Base-by-base conservation (phyloP, 2,888 invertebrate species). In the Prosopocoilus inquinatus region DNA sequence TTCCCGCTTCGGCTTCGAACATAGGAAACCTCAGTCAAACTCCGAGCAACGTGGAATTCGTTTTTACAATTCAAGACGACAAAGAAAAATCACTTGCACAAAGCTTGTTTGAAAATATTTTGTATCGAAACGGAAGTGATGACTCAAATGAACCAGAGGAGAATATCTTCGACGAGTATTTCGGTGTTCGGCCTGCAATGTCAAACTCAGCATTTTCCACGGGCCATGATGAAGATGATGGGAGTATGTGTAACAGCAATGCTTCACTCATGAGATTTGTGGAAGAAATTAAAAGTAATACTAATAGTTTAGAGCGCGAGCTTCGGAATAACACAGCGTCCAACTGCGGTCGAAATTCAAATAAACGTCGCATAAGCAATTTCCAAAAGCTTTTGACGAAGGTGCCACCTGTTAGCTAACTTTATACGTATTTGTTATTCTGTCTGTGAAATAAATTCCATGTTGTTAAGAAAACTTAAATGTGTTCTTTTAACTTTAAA, bases 181-280 rank as follows among this genome's bases (percentile, higher is more conserved):
- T 52, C 32, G 28, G 56, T 66, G 41, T 59, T 72, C 28, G 62
- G 43, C 43, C 34, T 12, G 47, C 43, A 9, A 20, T 35, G 13
- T 49, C 43, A 9, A 53, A 47, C 9, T 39, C 34, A 11, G 53
- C 44, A 3, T 13, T 50, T 20, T 41, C 33, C n/a, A 50, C 45
- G 3, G 55, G 41, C 13, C 48, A 56, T 13, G 56, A 60, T 12
- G 41, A 53, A 12, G 65, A 59, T 28, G 20, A 28, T 28, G 20
- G 20, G 7, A 28, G 20, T 5, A 28, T 28, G n/a, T 56, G 58
- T 41, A 61, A 65, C 3, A 75, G 75, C 57, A 71, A 71, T 52
- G 61, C 65, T 15, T 74, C 74, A 12, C 62, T 75, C 44, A 67
- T 68, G 50, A 64, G 71, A 48, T 74, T 70, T 58, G 70, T 75